A percentile compares a stretch with the other conserved stretches of the same genome.
Evolutionary conservation across 37 sponge, comb jelly and placozoan genomes (phyloP).

Genomic region (Ianthella basta): DNA sequence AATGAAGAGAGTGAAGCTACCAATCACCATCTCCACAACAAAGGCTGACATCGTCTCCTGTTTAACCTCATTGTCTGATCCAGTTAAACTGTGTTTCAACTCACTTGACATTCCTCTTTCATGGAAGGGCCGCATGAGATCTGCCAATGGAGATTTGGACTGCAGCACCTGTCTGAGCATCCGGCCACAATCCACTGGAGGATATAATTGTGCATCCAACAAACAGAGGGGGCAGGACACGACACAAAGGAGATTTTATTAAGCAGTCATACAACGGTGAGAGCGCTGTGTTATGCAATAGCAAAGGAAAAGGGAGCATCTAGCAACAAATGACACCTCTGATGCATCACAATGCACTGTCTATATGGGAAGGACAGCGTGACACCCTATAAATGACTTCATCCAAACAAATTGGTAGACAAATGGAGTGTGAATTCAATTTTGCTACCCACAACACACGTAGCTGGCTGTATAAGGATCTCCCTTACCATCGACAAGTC

Average conservation of each 20-base stretch:
- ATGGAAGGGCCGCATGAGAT: conserved; percentile 84
- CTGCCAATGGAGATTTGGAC: conserved; percentile 64
- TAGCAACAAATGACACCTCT: no score
- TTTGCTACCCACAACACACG: not conserved
- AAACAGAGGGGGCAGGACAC: no score
- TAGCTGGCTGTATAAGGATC: not conserved
- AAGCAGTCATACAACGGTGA: not conserved
- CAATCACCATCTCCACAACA: not conserved
- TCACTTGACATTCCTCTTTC: conserved; percentile 78
- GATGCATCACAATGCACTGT: no score
- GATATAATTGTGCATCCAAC: no score
- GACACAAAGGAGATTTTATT: not conserved
- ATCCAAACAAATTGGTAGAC: not conserved
- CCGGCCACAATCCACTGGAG: conserved; percentile 56
- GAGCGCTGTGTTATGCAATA: not conserved
- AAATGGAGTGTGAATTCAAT: not conserved
- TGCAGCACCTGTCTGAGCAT: conserved; percentile 69
- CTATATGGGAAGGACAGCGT: no score
- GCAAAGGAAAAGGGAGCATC: no score
- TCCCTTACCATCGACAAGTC: conserved; percentile 77
- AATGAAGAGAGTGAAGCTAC: not conserved
- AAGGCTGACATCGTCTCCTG: not conserved
- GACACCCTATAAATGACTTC: no score
- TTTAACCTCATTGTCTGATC: not conserved
- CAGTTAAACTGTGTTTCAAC: conserved; percentile 16